phyloP scores from a whole-genome alignment of 2,888 invertebrate species.

The Deilephila elpenor region DNA sequence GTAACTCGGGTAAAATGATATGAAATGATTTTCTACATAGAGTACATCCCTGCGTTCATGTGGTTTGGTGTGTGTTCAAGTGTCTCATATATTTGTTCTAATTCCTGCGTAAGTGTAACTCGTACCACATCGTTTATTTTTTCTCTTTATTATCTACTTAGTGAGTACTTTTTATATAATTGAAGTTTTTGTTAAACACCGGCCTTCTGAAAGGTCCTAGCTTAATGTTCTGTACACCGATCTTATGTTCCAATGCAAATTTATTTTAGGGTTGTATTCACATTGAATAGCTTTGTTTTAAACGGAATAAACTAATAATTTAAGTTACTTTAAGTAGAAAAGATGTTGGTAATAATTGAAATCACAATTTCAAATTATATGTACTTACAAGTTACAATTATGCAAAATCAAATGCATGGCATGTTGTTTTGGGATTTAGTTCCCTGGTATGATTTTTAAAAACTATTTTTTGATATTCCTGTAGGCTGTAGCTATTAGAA shows the following conservation, averaged over 20 bases:
- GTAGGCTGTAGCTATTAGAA: too few relatives aligned
- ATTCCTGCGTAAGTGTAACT: constrained; percentile 81
- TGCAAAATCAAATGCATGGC: too few relatives aligned
- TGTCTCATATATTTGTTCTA: constrained; percentile 82
- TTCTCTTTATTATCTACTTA: constrained; percentile 36
- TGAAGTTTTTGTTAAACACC: not conserved
- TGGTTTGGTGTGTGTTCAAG: constrained; percentile 83
- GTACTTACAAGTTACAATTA: too few relatives aligned
- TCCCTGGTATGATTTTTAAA: too few relatives aligned
- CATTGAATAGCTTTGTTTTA: too few relatives aligned
- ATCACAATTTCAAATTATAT: too few relatives aligned
- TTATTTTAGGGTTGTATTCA: not conserved
- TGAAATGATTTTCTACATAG: not conserved
- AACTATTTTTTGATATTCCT: too few relatives aligned
- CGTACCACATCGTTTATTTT: constrained; percentile 57
- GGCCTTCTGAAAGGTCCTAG: not conserved
- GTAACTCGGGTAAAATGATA: too few relatives aligned
- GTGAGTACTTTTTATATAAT: not conserved
- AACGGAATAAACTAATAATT: too few relatives aligned
- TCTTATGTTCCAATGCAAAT: not conserved
- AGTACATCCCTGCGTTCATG: constrained; percentile 73
- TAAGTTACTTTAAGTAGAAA: too few relatives aligned
- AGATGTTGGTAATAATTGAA: too few relatives aligned
- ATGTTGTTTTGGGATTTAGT: too few relatives aligned
- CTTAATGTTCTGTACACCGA: not conserved